Base-by-base conservation (phyloP, 2,797 vertebrate genomes). In the Chelidonichthys spinosus region DNA sequence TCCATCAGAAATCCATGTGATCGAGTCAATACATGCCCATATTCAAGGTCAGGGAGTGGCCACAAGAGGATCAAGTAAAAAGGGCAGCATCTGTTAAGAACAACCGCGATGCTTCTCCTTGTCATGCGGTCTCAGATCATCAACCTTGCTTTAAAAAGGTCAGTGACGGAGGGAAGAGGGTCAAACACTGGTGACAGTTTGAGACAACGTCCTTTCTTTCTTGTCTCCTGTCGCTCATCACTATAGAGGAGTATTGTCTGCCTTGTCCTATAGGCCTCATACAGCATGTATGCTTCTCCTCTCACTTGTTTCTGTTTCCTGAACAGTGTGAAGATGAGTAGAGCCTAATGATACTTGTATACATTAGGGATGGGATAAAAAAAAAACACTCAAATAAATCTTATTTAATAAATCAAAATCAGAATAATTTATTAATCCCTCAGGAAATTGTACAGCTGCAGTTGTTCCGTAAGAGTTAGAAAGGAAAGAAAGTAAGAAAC, bases 211-310 rank as follows among this genome's bases (percentile, higher is more conserved):
- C 69, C 63, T 58, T 79, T 78, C 62, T 78, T 68, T 25, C 56
- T 64, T 54, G 63, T 50, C 62, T 64, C 37, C 56, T 18, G 44
- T 73, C 32, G 53, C 32, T 25, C 39, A 60, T 46, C 63, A 67
- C 59, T 33, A 69, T 43, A 75, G 74, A 65, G 7, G 60, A 55
- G 43, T 15, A 80, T 66, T 87, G 79, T 85, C 42, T 78, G 55
- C 25, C 70, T 69, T 17, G 73, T 72, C 62, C 60, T 62, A 58
- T 18, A 56, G 46, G 52, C 42, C 32, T 44, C 25, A 60, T 43
- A 56, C 18, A 61, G 18, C 25, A 47, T 58, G n/a, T n/a, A 5
- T 15, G 18, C 7, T 8, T 17, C 15, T 33, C 37, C 25, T 53
- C 17, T 62, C 9, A 15, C 17, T 63, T 35, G 36, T 49, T 56